Percentiles rank a stretch among this genome's conserved stretches.
These are phyloP conservation scores for Cactoblastis cactorum DNA, from an alignment of 2,888 invertebrate genomes.

Conservation along the genomic window DNA sequence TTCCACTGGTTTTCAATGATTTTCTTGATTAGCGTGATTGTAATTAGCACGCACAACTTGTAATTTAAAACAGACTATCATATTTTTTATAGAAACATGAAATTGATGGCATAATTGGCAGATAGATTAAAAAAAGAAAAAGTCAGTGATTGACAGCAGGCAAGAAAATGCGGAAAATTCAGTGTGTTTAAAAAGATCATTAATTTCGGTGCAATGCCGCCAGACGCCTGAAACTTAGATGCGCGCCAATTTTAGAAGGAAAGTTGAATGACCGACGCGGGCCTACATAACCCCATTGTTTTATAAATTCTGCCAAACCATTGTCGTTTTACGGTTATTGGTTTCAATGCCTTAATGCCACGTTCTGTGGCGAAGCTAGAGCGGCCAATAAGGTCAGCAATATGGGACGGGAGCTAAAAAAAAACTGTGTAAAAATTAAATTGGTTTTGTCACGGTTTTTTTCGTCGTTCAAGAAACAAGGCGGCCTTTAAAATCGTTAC, in stretches of 20 bases:
- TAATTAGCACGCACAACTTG: slow-evolving; percentile 2
- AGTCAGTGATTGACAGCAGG: background rate
- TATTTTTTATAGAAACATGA: background rate
- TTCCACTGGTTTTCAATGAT: background rate
- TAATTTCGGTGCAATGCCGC: slow-evolving; percentile 3
- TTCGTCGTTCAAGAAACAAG: slow-evolving; percentile 11
- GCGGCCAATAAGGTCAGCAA: background rate
- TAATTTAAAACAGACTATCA: background rate
- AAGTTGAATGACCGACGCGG: slow-evolving; percentile 51
- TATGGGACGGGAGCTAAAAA: background rate
- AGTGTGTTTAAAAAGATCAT: background rate
- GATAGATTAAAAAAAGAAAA: no score
- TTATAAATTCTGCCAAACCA: slow-evolving; percentile 46
- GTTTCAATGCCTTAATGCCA: slow-evolving; percentile 53
- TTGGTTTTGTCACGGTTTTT: slow-evolving; percentile 9
- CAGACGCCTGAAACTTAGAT: slow-evolving; percentile 14
- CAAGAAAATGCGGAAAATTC: background rate
- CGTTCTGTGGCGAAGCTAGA: slow-evolving; percentile 41
- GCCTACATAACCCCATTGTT: slow-evolving; percentile 43
- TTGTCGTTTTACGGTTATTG: slow-evolving; percentile 53
- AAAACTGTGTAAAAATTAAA: background rate
- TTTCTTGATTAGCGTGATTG: slow-evolving; percentile 5
- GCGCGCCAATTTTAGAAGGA: slow-evolving; percentile 34
- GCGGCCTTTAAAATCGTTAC: background rate
- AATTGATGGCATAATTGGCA: background rate